These are phyloP conservation scores for Caenorhabditis imperialis DNA, from an alignment of 2,888 invertebrate species.

Conservation along the genomic window DNA sequence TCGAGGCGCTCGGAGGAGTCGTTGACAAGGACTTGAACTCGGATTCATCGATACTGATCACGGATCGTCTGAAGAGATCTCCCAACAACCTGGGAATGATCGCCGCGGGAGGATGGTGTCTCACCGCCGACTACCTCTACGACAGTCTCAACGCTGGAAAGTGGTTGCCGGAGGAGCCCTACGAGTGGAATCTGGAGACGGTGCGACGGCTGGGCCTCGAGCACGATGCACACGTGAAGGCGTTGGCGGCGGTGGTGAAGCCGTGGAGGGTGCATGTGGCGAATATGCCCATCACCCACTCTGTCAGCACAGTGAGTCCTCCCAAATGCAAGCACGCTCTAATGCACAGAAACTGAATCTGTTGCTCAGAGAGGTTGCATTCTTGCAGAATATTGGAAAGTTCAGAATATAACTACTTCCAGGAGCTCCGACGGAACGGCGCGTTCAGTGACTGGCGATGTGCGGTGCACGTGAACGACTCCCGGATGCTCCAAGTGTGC, in stretches of 20 bases:
- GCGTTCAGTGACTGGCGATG: constrained; percentile 47
- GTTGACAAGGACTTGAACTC: constrained; percentile 25
- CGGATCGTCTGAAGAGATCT: constrained; percentile 20
- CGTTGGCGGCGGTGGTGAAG: constrained; percentile 19
- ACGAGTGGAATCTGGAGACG: constrained; percentile 32
- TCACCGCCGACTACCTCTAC: constrained; percentile 34
- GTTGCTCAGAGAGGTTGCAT: no score
- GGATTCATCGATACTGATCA: constrained; percentile 31
- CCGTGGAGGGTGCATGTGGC: constrained; percentile 27
- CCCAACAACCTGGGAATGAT: constrained; percentile 37
- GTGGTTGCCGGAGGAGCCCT: constrained; percentile 33
- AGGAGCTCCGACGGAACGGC: constrained; percentile 47
- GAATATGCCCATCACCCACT: constrained; percentile 45
- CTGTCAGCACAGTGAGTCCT: constrained; percentile 20
- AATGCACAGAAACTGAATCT: no score
- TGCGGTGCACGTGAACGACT: constrained; percentile 31
- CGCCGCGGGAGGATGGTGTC: constrained; percentile 51
- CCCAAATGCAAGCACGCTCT: no score
- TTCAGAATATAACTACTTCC: no score
- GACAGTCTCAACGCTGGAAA: constrained; percentile 11
- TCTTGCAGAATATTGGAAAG: no score
- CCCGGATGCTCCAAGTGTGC: background rate
- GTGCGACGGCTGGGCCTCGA: background rate
- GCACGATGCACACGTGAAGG: constrained; percentile 1
- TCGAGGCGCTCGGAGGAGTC: constrained; percentile 30